phyloP scores from a whole-genome alignment of 2,888 invertebrate genomes.

The Orchesella flavescens region DNA sequence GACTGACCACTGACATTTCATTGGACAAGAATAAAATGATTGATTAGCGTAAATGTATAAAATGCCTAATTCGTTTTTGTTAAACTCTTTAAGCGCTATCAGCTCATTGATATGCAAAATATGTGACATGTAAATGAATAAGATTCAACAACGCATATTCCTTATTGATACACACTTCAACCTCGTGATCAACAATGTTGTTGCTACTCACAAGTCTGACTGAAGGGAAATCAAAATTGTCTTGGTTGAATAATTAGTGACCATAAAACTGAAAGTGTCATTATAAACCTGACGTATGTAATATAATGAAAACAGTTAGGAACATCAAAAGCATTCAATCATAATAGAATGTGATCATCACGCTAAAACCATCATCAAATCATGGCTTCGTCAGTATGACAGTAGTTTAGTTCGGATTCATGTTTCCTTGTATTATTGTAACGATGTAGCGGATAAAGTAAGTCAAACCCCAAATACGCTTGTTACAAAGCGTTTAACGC shows the following conservation, averaged over 20 bases:
- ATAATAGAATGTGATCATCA: too few species aligned
- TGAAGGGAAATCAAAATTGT: background rate
- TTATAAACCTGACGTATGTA: background rate
- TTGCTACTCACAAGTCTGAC: background rate
- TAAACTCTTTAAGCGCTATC: background rate
- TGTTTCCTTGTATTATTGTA: background rate
- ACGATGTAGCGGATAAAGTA: constrained; percentile 1
- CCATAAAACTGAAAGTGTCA: constrained; percentile 33
- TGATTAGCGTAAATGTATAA: constrained; percentile 24
- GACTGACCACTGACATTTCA: too few species aligned
- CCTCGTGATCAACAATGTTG: constrained; percentile 18
- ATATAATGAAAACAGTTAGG: too few species aligned
- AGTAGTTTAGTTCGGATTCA: background rate
- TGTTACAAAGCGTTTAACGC: background rate
- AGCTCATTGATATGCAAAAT: background rate
- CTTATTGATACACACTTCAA: background rate
- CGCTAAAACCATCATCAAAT: too few species aligned
- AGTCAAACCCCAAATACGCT: constrained; percentile 9
- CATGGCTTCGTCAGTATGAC: too few species aligned
- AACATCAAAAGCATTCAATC: too few species aligned
- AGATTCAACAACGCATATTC: too few species aligned
- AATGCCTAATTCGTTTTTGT: background rate
- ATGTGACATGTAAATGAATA: background rate
- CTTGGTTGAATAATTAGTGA: constrained; percentile 14
- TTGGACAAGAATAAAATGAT: constrained; percentile 7